Conservation (phyloP, 2,113 vertebrate genomes). For the Zosterops lateralis region DNA sequence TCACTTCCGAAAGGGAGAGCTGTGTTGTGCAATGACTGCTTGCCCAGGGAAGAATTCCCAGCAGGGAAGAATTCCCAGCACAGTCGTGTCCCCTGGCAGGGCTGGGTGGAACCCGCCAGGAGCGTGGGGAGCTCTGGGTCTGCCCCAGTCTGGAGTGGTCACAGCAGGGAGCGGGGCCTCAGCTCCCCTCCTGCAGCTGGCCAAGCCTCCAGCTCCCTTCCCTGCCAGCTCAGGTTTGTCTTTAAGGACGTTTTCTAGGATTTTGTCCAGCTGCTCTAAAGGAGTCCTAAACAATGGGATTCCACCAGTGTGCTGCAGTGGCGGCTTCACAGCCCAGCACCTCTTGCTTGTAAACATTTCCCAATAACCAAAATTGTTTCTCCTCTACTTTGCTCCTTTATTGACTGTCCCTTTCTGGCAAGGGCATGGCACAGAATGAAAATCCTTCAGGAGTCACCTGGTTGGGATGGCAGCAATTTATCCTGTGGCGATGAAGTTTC, state of each 20-base stretch:
- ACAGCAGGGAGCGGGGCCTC: neutral
- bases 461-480: neutral
- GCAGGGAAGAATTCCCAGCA: neutral
- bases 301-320: fast-evolving
- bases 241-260: conserved; percentile 33
- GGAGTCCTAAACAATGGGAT: neutral
- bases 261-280: conserved; percentile 3
- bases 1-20: conserved; percentile 21
- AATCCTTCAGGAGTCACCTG: neutral
- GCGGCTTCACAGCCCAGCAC: neutral
- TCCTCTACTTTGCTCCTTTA: neutral
- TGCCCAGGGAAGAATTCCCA: neutral
- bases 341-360: neutral
- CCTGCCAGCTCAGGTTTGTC: conserved; percentile 28
- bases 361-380: neutral
- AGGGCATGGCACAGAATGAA: neutral
- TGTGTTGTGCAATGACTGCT: neutral
- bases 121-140: neutral
- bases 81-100: neutral
- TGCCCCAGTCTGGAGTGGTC: neutral
- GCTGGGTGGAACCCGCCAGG: neutral
- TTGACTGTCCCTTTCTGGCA: neutral
- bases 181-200: neutral
- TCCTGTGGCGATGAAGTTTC: neutral
- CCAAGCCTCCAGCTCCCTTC: neutral